A percentile compares a stretch with the other conserved stretches of the same genome.
Evolutionary conservation across 2,113 vertebrate species (phyloP).

Genomic region (Anolis sagrei): DNA sequence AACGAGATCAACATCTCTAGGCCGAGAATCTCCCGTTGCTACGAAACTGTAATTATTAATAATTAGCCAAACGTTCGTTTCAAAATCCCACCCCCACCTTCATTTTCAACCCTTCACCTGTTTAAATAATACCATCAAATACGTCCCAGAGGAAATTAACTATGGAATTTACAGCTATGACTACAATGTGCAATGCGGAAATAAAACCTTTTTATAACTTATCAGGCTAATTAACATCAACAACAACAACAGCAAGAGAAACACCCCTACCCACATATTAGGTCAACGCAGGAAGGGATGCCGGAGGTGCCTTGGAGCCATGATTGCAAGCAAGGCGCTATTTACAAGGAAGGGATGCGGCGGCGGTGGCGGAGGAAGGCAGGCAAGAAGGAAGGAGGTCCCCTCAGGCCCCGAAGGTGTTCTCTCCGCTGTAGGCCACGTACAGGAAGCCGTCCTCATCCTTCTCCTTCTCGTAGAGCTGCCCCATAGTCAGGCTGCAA

Average conservation of each 20-base stretch:
- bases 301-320: conserved; percentile 67
- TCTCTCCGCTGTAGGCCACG: conserved; percentile 97
- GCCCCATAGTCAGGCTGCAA: conserved; percentile 95
- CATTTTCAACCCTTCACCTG: conserved; percentile 81
- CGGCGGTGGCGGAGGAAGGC: too few species aligned
- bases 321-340: conserved; percentile 75
- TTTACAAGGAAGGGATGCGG: conserved; percentile 70
- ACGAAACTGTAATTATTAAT: conserved; percentile 66
- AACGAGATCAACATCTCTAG: conserved; percentile 71
- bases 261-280: conserved; percentile 76
- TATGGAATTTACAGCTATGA: conserved; percentile 73
- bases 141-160: conserved; percentile 64
- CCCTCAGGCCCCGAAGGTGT: conserved; percentile 90
- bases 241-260: background rate
- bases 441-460: conserved; percentile 98
- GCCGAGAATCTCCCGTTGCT: conserved; percentile 72
- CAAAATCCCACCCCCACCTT: conserved; percentile 53
- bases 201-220: conserved; percentile 74
- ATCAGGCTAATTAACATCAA: conserved; percentile 79
- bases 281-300: conserved; percentile 82
- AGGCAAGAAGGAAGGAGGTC: conserved; percentile 49
- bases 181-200: conserved; percentile 70
- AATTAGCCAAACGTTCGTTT: conserved; percentile 72
- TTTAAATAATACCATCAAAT: conserved; percentile 72
- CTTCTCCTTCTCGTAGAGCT: conserved; percentile 97